Percentiles rank a stretch among this genome's conserved stretches.
These are phyloP conservation scores for Hystrix brachyura DNA, from an alignment of 2,113 vertebrate species.

Conservation along the genomic window DNA sequence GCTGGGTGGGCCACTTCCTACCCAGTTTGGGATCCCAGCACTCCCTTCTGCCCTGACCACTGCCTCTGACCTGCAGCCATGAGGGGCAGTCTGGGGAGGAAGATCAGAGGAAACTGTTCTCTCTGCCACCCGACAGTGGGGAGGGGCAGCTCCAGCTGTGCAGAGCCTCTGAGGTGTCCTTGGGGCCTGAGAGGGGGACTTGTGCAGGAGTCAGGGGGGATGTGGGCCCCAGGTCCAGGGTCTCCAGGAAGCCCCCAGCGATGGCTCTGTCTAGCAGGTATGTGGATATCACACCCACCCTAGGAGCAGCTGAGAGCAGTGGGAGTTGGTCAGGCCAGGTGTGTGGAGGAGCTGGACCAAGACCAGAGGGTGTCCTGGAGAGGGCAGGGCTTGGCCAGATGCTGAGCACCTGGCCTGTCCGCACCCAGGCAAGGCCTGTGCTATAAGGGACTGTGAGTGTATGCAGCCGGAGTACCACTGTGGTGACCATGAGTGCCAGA, in stretches of 20 bases:
- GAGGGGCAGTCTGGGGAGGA: neutral
- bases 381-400: neutral
- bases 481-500: conserved; percentile 29
- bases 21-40: neutral
- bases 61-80: neutral
- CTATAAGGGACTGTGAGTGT: conserved; percentile 29
- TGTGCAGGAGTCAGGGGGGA: neutral
- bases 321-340: neutral
- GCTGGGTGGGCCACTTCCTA: neutral
- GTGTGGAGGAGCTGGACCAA: neutral
- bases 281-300: neutral
- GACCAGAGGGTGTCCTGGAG: neutral
- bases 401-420: neutral
- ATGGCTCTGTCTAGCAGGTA: neutral
- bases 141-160: neutral
- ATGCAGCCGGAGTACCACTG: conserved; percentile 63
- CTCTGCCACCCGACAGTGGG: neutral
- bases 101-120: neutral
- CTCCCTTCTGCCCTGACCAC: neutral
- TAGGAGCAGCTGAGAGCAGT: neutral
- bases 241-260: neutral
- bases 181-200: neutral
- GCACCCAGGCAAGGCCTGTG: neutral
- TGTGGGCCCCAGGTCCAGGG: neutral
- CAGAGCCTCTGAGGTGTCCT: neutral